A percentile compares a stretch with the other conserved stretches of the same genome.
Evolutionary conservation across 2,888 invertebrate genomes (phyloP).

Genomic region (Gasteruption jaculator): DNA sequence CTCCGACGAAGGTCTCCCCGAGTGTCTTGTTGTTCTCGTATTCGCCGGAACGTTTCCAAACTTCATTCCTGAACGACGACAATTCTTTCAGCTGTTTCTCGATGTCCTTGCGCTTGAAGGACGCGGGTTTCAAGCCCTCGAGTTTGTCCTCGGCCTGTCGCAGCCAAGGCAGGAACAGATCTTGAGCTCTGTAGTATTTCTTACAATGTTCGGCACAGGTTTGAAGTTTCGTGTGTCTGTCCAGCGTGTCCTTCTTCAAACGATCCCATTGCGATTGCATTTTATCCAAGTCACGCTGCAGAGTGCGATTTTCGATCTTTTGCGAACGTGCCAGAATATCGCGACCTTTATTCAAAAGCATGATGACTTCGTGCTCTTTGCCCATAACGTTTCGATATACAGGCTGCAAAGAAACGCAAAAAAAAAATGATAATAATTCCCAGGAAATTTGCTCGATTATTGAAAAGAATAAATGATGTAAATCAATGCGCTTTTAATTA

Average conservation of each 20-base stretch:
- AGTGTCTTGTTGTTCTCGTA: constrained; percentile 82
- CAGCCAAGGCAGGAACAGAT: constrained; percentile 85
- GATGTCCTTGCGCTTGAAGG: constrained; percentile 79
- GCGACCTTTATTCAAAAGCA: constrained; percentile 86
- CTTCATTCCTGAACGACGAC: constrained; percentile 85
- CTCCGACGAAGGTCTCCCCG: constrained; percentile 82
- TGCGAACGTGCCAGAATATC: constrained; percentile 58
- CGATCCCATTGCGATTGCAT: constrained; percentile 91
- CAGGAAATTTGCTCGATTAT: not conserved
- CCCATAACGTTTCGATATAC: constrained; percentile 84
- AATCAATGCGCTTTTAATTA: constrained; percentile 29
- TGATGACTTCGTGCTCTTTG: constrained; percentile 89
- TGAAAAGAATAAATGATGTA: not conserved
- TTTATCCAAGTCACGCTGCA: constrained; percentile 78
- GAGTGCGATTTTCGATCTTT: constrained; percentile 57
- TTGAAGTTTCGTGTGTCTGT: constrained; percentile 80
- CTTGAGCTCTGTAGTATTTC: constrained; percentile 82
- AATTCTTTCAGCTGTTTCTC: constrained; percentile 85
- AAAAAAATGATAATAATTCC: constrained; percentile 1
- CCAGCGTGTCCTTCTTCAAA: constrained; percentile 80
- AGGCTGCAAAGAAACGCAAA: constrained; percentile 53
- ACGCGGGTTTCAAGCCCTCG: constrained; percentile 70
- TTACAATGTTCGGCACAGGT: constrained; percentile 84
- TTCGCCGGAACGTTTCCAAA: constrained; percentile 91
- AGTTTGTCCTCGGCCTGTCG: constrained; percentile 81